These are phyloP conservation scores for Phrynocephalus forsythii DNA, from an alignment of 2,797 vertebrate genomes.

Conservation along the genomic window DNA sequence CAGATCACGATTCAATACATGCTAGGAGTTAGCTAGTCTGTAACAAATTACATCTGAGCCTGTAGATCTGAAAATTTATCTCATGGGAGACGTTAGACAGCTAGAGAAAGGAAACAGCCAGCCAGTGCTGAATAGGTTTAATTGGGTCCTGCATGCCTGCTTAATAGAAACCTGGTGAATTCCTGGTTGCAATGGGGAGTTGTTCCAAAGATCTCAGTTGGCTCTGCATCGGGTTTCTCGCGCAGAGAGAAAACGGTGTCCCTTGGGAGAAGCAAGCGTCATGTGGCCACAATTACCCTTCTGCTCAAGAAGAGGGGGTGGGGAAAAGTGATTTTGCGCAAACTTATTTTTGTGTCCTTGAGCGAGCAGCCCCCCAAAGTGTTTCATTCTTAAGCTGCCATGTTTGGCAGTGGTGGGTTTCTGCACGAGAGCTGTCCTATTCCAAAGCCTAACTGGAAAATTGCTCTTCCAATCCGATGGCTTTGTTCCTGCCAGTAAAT, in stretches of 20 bases:
- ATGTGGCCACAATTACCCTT: neutral
- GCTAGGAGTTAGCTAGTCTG: slow-evolving; percentile 55
- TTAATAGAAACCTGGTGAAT: slow-evolving; percentile 51
- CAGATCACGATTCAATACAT: slow-evolving; percentile 33
- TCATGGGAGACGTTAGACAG: slow-evolving; percentile 60
- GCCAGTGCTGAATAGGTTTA: slow-evolving; percentile 49
- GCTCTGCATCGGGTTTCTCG: slow-evolving; percentile 21
- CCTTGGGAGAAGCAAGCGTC: neutral
- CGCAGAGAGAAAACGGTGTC: neutral
- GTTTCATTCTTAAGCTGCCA: neutral
- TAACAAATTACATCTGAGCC: slow-evolving; percentile 46
- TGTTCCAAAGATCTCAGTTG: slow-evolving; percentile 31
- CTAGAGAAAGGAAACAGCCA: slow-evolving; percentile 52
- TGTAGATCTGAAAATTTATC: slow-evolving; percentile 45
- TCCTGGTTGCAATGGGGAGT: slow-evolving; percentile 25
- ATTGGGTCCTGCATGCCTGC: slow-evolving; percentile 61
- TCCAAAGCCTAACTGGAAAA: neutral
- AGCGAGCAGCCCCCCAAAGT: too few species aligned
- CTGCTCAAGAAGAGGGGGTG: neutral
- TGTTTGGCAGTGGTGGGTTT: neutral
- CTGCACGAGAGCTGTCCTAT: neutral
- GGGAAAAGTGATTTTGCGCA: neutral
- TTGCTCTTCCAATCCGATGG: neutral
- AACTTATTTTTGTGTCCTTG: neutral
- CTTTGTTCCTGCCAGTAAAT: neutral